Base-by-base conservation (phyloP, 2,888 invertebrate genomes). In the Disparrhopalites patrizii region DNA sequence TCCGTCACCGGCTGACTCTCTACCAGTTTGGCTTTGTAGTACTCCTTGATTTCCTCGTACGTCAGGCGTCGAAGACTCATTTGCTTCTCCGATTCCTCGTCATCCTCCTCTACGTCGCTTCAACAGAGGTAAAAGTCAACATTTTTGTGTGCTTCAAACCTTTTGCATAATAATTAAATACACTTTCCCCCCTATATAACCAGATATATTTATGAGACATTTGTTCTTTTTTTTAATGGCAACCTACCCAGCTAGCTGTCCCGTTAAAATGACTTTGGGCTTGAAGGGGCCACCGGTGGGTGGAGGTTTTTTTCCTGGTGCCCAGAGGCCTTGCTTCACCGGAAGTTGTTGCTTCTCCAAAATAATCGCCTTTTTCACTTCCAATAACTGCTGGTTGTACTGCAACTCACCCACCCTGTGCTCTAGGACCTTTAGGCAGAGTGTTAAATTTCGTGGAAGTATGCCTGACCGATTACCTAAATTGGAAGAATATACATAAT, bases 351-450 rank as follows among this genome's bases (percentile, higher is more conserved):
- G 2, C 28, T 50, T 56, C 23, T 64, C 64, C 2, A 64, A 50
- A 2, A 57, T 3, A 1, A 64, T 57, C 1, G 38, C 33, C 33
- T 68, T 66, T 18, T 51, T 47, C 13, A 51, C 38, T 18, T 58
- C 52, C 7, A 87, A 83, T 74, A 88, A 87, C 33, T 83, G 83
- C 18, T 88, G 85, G 65, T 86, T 85, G 77, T 87, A 30, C 23
- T 57, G n/a, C 4, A 73, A 54, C 23, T 73, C 68, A 1, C 67
- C 67, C 3, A 71, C 66, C 1, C 71, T 54, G 54, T 73, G 69
- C 38, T 73, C 73, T 47, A 73, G 27, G 1, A 68, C 71, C 30
- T 68, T 68, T 52, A 73, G 69, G 51, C 70, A 70, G 2, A 73
- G 57, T n/a, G 52, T 57, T 10, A 71, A 60, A 27, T 73, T 73